Evolutionary conservation across 2,888 invertebrate species (phyloP), one percentile per base, ranked within the genome.

Genomic region (Thereva nobilitata): DNA sequence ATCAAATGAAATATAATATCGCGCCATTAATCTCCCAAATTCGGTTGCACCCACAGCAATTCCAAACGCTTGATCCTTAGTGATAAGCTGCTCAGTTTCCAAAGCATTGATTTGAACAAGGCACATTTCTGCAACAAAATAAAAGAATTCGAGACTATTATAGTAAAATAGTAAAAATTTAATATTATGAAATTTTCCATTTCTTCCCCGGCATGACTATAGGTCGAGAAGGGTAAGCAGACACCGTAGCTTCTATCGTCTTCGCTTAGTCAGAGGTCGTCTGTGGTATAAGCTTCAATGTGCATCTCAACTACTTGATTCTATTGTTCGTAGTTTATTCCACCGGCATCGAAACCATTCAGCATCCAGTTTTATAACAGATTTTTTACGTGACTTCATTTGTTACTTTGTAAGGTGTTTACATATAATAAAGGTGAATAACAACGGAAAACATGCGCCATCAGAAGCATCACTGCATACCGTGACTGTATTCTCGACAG

Each of bases 21-120:
- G 82, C 4, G 91, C 89, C 91, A 92, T 91, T 44, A 91, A 82
- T 38, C 82, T 80, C 0, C 91, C 91, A 0, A 84, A 83, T 53
- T 82, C 81, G 0, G 89, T 91, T 0, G 91, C 84, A 45, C 76
- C 75, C 8, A 92, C 84, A 72, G 84, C 84, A 63, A 84, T 80
- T 47, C 83, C 78, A 72, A 85, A 83, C 66, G 79, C 77, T n/a
- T 82, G 82, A 67, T 84, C 83, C 83, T 88, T 86, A 0, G 82
- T 82, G 37, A 91, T 84, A 70, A 92, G 83, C 0, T 86, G 86
- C 5, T 85, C 81, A 52, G 82, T 82, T n/a, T 86, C 84, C 67
- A 92, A 78, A 38, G 85, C 84, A 74, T 90, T 89, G 79, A 92
- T 84, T 70, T 89, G 88, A 74, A 85, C 85, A 70, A 89, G 83